Evolutionary conservation across 2,888 invertebrate genomes (phyloP).

Genomic region (Mimumesa dahlbomi): DNA sequence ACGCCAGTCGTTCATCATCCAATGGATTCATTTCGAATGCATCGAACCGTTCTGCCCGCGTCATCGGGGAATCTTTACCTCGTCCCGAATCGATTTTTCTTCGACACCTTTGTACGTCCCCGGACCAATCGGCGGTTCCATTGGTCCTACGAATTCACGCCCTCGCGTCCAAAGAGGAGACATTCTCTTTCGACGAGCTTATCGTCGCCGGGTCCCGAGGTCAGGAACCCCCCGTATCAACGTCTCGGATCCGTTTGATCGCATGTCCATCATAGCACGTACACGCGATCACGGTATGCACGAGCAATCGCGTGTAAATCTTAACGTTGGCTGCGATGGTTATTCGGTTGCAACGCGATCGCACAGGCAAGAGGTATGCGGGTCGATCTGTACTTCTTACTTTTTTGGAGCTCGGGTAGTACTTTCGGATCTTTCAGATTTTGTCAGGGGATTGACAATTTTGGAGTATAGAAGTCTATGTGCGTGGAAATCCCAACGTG

Average conservation of each 20-base stretch:
- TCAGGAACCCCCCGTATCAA: neutral
- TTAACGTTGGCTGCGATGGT: constrained; percentile 13
- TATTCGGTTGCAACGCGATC: neutral
- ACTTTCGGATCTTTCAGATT: too few relatives aligned
- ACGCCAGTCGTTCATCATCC: constrained; percentile 9
- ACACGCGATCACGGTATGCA: constrained; percentile 11
- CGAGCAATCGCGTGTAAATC: constrained; percentile 25
- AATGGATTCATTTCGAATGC: constrained; percentile 3
- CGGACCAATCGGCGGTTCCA: constrained; percentile 2
- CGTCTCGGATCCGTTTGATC: neutral
- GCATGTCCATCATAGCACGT: neutral
- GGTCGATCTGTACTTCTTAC: too few relatives aligned
- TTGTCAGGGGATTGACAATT: too few relatives aligned
- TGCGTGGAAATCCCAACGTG: too few relatives aligned
- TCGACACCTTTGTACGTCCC: constrained; percentile 5
- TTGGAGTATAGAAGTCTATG: too few relatives aligned
- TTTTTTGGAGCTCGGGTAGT: too few relatives aligned
- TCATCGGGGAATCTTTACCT: constrained; percentile 47
- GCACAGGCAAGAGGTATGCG: too few relatives aligned
- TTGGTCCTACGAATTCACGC: neutral
- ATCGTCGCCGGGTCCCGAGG: neutral
- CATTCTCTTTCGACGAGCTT: too few relatives aligned
- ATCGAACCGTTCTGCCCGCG: constrained; percentile 10
- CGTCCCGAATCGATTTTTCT: constrained; percentile 37
- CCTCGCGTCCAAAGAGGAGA: neutral